Base-by-base conservation (phyloP, 2,113 vertebrate species). In the Empidonax traillii region DNA sequence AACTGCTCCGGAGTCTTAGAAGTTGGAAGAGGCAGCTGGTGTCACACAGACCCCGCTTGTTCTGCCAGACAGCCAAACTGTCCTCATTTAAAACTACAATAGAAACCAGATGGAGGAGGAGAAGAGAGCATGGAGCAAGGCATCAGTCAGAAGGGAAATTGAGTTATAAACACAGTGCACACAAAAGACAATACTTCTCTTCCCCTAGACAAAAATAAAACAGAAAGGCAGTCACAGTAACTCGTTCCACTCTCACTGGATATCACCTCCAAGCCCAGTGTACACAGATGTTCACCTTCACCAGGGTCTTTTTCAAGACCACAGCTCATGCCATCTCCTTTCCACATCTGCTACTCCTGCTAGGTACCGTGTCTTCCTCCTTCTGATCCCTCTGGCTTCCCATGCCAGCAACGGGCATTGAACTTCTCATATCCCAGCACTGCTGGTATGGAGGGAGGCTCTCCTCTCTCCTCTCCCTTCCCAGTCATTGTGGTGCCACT, bases 71-170 rank as follows among this genome's bases (percentile, higher is more conserved):
- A 96, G 89, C 72, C 89, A 87, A 96, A 96, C 85, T 67, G 68
- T 95, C 96, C 85, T 97, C 81, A 67, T 94, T 97, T 97, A 95
- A 94, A 96, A 96, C 56, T 92, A 96, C 97, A 98, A 98, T 96
- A 89, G 89, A 98, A 98, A 97, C 93, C 97, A 98, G 97, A 98
- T 97, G 97, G 92, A 92, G 88, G 87, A 94, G 92, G 87, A 97
- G 79, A 67, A 87, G 66, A 69, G 72, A 87, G 49, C 24, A 0
- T 35, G 31, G 74, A 95, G 81, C 71, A 77, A 91, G 68, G 87
- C 94, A 91, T 69, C 96, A 91, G 87, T 92, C 81, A 90, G 92
- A 93, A 86, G 78, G 93, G 96, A 97, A 96, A 96, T 24, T 61
- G 89, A 96, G 76, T 92, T 97, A 95, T 94, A 97, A 93, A 96